Base-by-base conservation (phyloP, 2,113 vertebrate species). In the Tychaedon coryphoeus region DNA sequence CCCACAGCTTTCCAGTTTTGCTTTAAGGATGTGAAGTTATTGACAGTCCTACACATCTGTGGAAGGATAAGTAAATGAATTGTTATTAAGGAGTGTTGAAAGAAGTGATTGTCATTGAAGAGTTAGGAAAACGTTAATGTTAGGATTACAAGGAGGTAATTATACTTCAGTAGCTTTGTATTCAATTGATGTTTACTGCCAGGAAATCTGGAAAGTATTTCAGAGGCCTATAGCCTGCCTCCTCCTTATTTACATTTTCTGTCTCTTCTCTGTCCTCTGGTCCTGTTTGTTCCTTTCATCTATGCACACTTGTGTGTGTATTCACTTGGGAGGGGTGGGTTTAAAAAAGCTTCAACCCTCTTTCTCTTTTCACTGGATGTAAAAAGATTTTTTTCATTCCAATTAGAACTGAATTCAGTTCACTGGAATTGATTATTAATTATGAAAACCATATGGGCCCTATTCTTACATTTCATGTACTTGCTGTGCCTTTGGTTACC, bases 21-120 rank as follows among this genome's bases (percentile, higher is more conserved):
- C 77, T 85, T 56, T 78, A 80, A 93, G 67, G 72, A 58, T 86
- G 67, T 66, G 83, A 89, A 47, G 67, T 82, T 96, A 91, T 54
- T 96, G 96, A 85, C 93, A 95, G 53, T 58, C 64, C 77, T 88
- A 47, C 72, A 48, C 62, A 84, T 79, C 81, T 0, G 2, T 25
- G 57, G 90, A 97, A 95, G 95, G 94, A 88, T 93, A 72, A 95
- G 93, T 97, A 97, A 96, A 95, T 91, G 80, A 94, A 93, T 96
- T 96, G 90, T 97, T 97, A 95, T 97, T 97, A 96, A 95, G 51
- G 66, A 90, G 92, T 60, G 91, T 79, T 88, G 92, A 95, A 96
- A 95, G 94, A 95, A 89, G 94, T 95, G 87, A 96, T 93, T 97
- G 95, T 97, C 92, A 92, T 61, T 76, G 54, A 91, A 96, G 81